A percentile compares a stretch with the other conserved stretches of the same genome.
phyloP scores from a whole-genome alignment of 1,140 invertebrate genomes.

The Nasonia vitripennis region DNA sequence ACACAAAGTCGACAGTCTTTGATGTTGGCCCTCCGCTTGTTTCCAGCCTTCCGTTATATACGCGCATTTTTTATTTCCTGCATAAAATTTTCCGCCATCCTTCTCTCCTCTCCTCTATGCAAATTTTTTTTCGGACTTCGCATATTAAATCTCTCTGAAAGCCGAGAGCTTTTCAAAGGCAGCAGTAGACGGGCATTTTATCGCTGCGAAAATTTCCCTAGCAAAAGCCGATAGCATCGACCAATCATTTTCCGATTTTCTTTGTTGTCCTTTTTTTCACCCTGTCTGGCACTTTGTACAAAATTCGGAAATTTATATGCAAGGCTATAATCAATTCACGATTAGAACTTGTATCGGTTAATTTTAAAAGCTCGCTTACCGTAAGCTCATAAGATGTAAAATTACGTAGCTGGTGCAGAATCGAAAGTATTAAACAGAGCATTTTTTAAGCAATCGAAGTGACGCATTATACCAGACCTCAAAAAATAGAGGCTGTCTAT shows the following conservation, averaged over 20 bases:
- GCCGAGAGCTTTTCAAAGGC: neutral
- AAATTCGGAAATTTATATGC: neutral
- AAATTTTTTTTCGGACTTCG: neutral
- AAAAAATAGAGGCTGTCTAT: too few species aligned
- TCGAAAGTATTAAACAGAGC: too few species aligned
- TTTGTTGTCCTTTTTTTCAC: neutral
- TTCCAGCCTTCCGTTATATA: neutral
- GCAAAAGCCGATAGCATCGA: conserved; percentile 11
- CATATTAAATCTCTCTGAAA: conserved; percentile 40
- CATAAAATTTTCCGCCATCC: neutral
- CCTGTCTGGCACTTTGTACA: neutral
- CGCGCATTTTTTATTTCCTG: neutral
- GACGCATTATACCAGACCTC: too few species aligned
- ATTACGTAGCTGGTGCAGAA: neutral
- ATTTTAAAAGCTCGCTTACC: neutral
- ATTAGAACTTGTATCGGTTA: neutral
- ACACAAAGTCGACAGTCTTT: neutral
- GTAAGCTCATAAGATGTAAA: neutral
- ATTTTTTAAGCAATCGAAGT: too few species aligned
- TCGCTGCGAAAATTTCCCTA: neutral
- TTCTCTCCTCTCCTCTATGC: neutral
- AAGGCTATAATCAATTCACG: neutral
- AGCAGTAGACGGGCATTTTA: too few species aligned
- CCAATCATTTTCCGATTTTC: conserved; percentile 1
- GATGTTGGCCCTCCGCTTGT: neutral